Percentiles rank a stretch among this genome's conserved stretches.
Evolutionary conservation across 2,797 vertebrate genomes (phyloP).

Genomic region (Anomalospiza imberbis): DNA sequence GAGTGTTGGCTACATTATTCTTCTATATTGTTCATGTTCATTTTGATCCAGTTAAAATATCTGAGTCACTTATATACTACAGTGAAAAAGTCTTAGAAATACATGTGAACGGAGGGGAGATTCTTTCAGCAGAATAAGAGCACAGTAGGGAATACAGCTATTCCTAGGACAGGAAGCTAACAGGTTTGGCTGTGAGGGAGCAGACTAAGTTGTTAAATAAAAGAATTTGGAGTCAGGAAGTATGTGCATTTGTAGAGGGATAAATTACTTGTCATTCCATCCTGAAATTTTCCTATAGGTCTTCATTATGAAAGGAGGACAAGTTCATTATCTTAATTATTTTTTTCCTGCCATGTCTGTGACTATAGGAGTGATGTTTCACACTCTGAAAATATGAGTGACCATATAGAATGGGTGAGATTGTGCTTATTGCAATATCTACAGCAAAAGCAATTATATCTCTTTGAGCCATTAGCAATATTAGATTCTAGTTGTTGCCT

Average conservation of each 20-base stretch:
- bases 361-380: background rate
- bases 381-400: background rate
- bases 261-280: background rate
- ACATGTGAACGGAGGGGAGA: background rate
- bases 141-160: background rate
- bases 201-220: background rate
- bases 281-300: background rate
- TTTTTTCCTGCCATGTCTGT: background rate
- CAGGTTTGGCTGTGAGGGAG: background rate
- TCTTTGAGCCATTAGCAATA: background rate
- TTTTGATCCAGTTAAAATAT: background rate
- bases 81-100: background rate
- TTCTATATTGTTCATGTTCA: background rate
- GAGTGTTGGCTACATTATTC: background rate
- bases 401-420: background rate
- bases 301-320: background rate
- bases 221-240: background rate
- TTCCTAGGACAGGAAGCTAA: background rate
- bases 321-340: background rate
- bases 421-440: background rate
- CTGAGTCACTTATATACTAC: background rate
- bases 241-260: background rate
- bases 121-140: background rate
- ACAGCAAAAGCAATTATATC: background rate
- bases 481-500: background rate